Evolutionary conservation across 2,113 vertebrate species (phyloP), one percentile per base, ranked within the genome.

Genomic region (Gallinago media): DNA sequence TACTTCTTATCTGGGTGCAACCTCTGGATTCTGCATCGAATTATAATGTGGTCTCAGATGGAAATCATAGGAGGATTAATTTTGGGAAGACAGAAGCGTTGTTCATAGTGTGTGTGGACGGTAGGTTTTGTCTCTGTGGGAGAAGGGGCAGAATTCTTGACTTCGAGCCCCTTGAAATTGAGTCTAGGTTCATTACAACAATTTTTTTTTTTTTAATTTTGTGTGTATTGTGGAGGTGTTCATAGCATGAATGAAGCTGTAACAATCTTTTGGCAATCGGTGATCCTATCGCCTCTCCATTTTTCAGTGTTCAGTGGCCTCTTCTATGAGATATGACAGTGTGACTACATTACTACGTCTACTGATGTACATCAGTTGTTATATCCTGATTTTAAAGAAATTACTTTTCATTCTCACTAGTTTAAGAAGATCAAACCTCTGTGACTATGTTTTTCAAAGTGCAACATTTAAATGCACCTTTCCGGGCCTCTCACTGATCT

Each of bases 401-500:
- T 91, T 75, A 38, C 27, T 47, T 42, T 71, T 78, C 68, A 86
- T 95, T 95, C 70, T 84, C 65, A 40, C 3, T 2, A 31, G 42
- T 44, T 49, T 81, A 52, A 76, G 65, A 82, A 77, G 88, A 77
- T 67, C 67, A 93, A 95, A 84, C 40, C 58, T 79, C 58, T 55
- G 40, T 32, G 62, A 82, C 62, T 76, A 14, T 86, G 58, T 88
- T 93, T 91, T 91, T 70, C 75, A 70, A 66, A 91, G 63, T 38
- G 62, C 91, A 88, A 47, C 72, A 84, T 93, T 84, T 63, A 92
- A 90, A 91, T 92, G 44, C 19, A 61, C 46, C 52, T 75, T 92
- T 72, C 27, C 70, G 81, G 66, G 44, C 56, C 61, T 85, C 84
- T 95, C 15, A 3, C 68, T 78, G 65, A 71, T 86, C 73, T 78